Evolutionary conservation across 2,888 invertebrate species (phyloP).

Genomic region (Sisyra terminalis): DNA sequence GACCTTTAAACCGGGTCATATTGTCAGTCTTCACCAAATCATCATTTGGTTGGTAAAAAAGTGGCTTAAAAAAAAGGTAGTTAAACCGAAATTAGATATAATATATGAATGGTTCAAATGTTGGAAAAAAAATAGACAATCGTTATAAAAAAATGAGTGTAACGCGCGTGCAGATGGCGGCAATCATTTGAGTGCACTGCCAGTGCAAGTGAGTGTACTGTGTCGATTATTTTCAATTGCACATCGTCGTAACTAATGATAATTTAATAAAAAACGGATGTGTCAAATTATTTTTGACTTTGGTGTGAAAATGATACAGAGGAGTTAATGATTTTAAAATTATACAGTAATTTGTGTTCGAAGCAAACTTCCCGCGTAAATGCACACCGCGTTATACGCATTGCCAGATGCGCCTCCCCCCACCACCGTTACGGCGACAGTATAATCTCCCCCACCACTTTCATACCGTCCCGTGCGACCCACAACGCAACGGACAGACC

Average conservation of each 20-base stretch:
- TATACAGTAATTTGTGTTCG: conserved; percentile 12
- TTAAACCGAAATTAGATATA: too few species aligned
- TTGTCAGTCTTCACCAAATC: too few species aligned
- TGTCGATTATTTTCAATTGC: too few species aligned
- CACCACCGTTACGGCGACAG: background rate
- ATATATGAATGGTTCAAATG: too few species aligned
- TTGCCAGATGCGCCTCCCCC: background rate
- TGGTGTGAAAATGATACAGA: conserved; percentile 25
- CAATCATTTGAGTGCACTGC: too few species aligned
- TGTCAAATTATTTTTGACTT: conserved; percentile 25
- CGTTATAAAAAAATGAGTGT: too few species aligned
- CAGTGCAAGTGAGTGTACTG: too few species aligned
- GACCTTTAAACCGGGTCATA: too few species aligned
- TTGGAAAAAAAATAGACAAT: too few species aligned
- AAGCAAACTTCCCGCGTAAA: background rate
- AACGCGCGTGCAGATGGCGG: too few species aligned
- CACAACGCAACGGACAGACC: background rate
- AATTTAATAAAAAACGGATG: conserved; percentile 28
- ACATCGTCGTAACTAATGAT: conserved; percentile 19
- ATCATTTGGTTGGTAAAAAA: too few species aligned
- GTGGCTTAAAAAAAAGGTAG: too few species aligned
- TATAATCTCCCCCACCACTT: background rate
- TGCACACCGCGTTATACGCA: background rate
- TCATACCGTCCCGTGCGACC: background rate
- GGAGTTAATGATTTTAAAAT: conserved; percentile 27